A percentile compares a stretch with the other conserved stretches of the same genome.
phyloP scores from a whole-genome alignment of 2,888 invertebrate genomes.

The Cremastobaeus sp. region DNA sequence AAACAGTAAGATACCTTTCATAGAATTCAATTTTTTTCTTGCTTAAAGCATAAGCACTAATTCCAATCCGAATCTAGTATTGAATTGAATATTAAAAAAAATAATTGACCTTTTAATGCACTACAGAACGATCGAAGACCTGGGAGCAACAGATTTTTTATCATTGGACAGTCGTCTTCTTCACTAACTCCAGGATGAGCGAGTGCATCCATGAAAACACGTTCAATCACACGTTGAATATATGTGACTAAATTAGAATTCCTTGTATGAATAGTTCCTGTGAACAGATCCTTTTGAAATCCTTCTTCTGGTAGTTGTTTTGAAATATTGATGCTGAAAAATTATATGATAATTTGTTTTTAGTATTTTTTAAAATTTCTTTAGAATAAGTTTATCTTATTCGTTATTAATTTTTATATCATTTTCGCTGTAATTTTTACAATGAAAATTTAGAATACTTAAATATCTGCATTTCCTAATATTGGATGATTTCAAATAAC shows the following conservation, averaged over 20 bases:
- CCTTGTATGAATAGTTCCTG: conserved; percentile 88
- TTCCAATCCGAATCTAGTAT: no score
- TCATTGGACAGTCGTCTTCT: conserved; percentile 90
- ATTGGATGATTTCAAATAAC: no score
- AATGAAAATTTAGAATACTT: no score
- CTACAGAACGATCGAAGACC: conserved; percentile 92
- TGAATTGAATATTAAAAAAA: conserved; percentile 2
- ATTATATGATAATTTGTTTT: background rate
- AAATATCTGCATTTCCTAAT: no score
- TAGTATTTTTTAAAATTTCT: no score
- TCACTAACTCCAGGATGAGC: conserved; percentile 89
- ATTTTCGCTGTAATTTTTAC: no score
- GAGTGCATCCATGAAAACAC: conserved; percentile 93
- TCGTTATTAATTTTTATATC: no score
- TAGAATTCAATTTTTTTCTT: no score
- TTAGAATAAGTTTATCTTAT: background rate
- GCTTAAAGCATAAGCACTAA: no score
- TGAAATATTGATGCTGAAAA: conserved; percentile 81
- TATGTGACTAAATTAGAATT: conserved; percentile 90
- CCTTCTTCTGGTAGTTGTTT: conserved; percentile 94
- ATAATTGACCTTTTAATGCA: conserved; percentile 85
- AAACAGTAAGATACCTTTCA: no score
- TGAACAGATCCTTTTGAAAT: conserved; percentile 90
- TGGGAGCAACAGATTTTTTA: conserved; percentile 90
- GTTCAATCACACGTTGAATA: conserved; percentile 91